Evolutionary conservation across 2,113 vertebrate genomes (phyloP).

Genomic region (Pachycephala philippinensis): DNA sequence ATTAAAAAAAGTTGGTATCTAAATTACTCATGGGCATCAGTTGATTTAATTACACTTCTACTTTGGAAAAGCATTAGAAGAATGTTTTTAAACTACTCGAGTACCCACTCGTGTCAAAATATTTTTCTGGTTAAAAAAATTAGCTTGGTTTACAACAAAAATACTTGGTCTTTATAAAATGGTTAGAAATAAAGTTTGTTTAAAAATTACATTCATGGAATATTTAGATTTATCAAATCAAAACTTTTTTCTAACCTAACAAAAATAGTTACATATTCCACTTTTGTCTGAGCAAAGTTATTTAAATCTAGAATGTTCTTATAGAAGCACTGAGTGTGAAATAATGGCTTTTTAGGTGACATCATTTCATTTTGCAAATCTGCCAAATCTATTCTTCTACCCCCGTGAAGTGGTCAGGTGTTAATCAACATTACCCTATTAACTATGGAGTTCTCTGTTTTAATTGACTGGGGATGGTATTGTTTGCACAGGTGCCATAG

Average conservation of each 20-base stretch:
- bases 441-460: background rate
- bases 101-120: background rate
- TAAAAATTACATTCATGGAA: background rate
- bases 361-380: background rate
- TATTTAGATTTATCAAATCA: background rate
- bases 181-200: background rate
- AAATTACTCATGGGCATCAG: background rate
- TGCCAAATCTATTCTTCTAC: background rate
- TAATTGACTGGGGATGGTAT: background rate
- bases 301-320: background rate
- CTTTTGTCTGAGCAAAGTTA: background rate
- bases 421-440: background rate
- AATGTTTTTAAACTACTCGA: background rate
- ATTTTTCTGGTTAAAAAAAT: background rate
- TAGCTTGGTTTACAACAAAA: background rate
- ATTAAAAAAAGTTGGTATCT: background rate
- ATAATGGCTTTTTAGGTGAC: background rate
- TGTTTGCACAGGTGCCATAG: slow-evolving; percentile 38
- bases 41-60: background rate
- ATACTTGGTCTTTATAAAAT: background rate
- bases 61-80: background rate
- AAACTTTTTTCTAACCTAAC: background rate
- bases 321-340: background rate
- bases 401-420: slow-evolving; percentile 4
- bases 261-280: background rate